Conservation (phyloP, 2,797 vertebrate genomes). For the Gallinago stenura region DNA sequence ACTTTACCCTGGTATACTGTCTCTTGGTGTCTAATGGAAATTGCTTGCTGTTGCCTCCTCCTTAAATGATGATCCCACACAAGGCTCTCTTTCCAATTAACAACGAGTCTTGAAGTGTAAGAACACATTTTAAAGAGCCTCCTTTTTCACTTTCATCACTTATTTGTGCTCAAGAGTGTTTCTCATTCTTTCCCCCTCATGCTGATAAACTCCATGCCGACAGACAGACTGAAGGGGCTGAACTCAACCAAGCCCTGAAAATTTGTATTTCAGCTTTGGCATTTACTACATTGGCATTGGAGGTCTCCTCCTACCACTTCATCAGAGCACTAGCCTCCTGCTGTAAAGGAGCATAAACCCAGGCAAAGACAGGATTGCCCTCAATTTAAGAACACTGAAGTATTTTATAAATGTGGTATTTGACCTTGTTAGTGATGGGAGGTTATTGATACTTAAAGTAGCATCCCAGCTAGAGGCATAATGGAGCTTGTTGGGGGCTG, state of each 20-base stretch:
- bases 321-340: not conserved
- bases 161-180: not conserved
- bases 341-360: not conserved
- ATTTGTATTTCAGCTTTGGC: slow-evolving; percentile 5
- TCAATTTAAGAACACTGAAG: not conserved
- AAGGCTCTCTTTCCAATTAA: not conserved
- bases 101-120: not conserved
- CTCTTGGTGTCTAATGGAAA: not conserved
- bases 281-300: not conserved
- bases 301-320: not conserved
- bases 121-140: not conserved
- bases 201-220: not conserved
- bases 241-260: not conserved
- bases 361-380: not conserved
- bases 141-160: not conserved
- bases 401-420: not conserved
- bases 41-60: not conserved
- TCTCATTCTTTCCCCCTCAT: not conserved
- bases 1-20: not conserved
- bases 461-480: not conserved
- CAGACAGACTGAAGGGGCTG: not conserved
- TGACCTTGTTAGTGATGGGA: not conserved
- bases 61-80: not conserved
- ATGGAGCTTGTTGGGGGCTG: not conserved
- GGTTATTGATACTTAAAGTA: not conserved